These are phyloP conservation scores for Miichthys miiuy DNA, from an alignment of 2,797 vertebrate species.

Conservation along the genomic window DNA sequence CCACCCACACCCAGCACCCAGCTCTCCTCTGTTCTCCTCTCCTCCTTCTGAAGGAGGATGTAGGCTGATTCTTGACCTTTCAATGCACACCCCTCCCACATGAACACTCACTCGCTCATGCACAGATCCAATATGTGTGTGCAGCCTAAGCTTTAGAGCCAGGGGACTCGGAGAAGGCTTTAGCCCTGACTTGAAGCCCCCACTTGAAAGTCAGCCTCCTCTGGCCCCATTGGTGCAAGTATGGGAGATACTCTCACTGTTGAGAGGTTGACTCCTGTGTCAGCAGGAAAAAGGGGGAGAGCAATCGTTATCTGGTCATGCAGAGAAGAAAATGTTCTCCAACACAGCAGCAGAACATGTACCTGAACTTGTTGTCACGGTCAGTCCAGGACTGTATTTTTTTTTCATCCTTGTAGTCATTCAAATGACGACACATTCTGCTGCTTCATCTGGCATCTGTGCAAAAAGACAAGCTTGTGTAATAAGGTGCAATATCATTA, in stretches of 20 bases:
- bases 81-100: constrained; percentile 70
- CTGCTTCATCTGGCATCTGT: constrained; percentile 4
- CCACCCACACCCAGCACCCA: constrained; percentile 69
- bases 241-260: constrained; percentile 33
- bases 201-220: constrained; percentile 65
- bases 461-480: constrained; percentile 2
- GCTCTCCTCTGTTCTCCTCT: constrained; percentile 65
- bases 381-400: not conserved
- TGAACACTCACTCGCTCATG: constrained; percentile 50
- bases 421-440: constrained; percentile 17
- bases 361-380: not conserved
- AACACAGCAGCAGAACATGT: not conserved
- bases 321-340: constrained; percentile 27
- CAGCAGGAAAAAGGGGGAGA: constrained; percentile 27
- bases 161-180: constrained; percentile 60
- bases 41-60: constrained; percentile 71
- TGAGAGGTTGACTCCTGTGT: constrained; percentile 42
- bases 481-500: constrained; percentile 33
- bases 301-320: constrained; percentile 31
- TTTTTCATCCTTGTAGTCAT: not conserved
- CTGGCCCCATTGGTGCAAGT: constrained; percentile 38
- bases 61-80: constrained; percentile 81
- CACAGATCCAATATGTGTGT: constrained; percentile 10
- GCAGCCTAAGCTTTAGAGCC: constrained; percentile 62
- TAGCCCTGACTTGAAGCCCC: constrained; percentile 59